Base-by-base conservation (phyloP, 2,888 invertebrate genomes). In the Tipula lateralis region DNA sequence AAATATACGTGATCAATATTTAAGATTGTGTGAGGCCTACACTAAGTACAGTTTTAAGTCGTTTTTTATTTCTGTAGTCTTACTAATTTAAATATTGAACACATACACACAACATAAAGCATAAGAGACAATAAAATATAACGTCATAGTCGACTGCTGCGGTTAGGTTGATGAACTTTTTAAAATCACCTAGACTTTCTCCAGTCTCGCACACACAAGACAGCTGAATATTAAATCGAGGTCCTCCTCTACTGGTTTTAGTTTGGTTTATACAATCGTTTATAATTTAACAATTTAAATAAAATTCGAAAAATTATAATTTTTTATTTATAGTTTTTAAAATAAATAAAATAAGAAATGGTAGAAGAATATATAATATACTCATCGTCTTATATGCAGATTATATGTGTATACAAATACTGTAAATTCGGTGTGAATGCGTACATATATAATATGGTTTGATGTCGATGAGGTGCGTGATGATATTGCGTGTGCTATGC, bases 141-240 rank as follows among this genome's bases (percentile, higher is more conserved):
- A 66, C 66, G 66, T 66, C 66, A 66, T 66, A 66, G 24, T 66
- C 24, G 66, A 83, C 13, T 44, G 6, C n/a, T 16, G 85, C 66
- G 66, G 66, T 66, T 66, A 86, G 87, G 86, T 87, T 86, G 86
- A 86, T 86, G 87, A 87, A 86, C 87, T 86, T 85, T 85, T 81
- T 85, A 86, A 84, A 83, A 84, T 83, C 85, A 85, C 86, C 86
- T 86, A 87, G 87, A 87, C 87, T 87, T 87, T 87, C 87, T 87
- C 87, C 87, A 86, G 86, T 85, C 86, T 86, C 36, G 86, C 86
- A 85, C 85, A 66, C 19, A 66, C 24, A 66, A 66, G 19, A 66
- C 66, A 66, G 66, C 66, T 66, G 66, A 66, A 66, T 66, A 66
- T 87, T 86, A 86, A 86, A 87, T 86, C 86, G 86, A 87, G 87